Percentiles rank a stretch among this genome's conserved stretches.
Conservation (phyloP, 2,797 vertebrate species). For the Enteromius treurensis region DNA sequence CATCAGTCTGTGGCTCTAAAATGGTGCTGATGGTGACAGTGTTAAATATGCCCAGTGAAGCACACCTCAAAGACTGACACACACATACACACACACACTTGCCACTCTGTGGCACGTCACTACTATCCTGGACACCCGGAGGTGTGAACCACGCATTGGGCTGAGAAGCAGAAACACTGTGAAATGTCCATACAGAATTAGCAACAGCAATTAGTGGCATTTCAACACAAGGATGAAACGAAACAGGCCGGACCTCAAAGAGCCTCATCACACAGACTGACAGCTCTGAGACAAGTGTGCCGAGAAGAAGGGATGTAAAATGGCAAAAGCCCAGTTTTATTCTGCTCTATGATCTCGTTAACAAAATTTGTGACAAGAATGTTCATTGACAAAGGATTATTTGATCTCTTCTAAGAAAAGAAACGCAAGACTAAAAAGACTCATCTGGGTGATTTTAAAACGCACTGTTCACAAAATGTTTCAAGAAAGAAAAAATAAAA, state of each 20-base stretch:
- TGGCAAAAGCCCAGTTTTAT: slow-evolving; percentile 29
- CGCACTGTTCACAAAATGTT: not conserved
- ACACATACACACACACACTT: slow-evolving; percentile 66
- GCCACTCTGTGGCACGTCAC: slow-evolving; percentile 66
- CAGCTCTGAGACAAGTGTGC: slow-evolving; percentile 44
- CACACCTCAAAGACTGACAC: slow-evolving; percentile 59
- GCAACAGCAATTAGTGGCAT: slow-evolving; percentile 66
- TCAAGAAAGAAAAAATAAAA: no score
- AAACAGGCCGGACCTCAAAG: slow-evolving; percentile 59
- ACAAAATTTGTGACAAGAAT: not conserved
- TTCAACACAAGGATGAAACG: slow-evolving; percentile 59
- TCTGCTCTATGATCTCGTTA: slow-evolving; percentile 15
- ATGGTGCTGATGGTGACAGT: slow-evolving; percentile 67
- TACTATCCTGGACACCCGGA: slow-evolving; percentile 69
- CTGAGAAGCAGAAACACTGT: slow-evolving; percentile 60
- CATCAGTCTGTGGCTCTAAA: slow-evolving; percentile 65
- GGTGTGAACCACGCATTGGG: slow-evolving; percentile 64
- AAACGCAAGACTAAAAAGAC: not conserved
- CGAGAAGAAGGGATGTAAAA: not conserved
- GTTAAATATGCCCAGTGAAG: slow-evolving; percentile 79
- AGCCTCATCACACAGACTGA: slow-evolving; percentile 45
- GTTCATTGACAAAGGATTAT: not conserved
- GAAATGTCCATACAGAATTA: slow-evolving; percentile 68
- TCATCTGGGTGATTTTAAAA: not conserved
- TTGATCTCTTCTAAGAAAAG: not conserved